Evolutionary conservation across 2,797 vertebrate genomes (phyloP), one percentile per base, ranked within the genome.

Genomic region (Rallus crepitans): DNA sequence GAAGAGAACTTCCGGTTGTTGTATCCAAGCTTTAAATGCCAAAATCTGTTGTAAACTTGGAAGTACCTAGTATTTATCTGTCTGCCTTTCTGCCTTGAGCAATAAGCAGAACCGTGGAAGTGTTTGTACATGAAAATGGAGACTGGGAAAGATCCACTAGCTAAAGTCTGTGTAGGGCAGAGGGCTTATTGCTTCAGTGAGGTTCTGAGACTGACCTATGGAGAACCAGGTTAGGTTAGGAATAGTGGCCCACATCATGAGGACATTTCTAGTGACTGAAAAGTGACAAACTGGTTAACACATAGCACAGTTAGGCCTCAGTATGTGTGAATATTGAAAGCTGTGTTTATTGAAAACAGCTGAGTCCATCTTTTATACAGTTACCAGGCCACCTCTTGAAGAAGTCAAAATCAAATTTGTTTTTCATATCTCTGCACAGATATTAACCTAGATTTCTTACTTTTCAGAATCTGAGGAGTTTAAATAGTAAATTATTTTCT

Each of bases 351-450:
- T 24, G 9, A 31, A n/a, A 39, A 35, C 7, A 47, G 6, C 16
- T 37, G 15, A n/a, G 55, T 63, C 37, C 0, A 0, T 24, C 15
- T 42, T 31, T 19, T 1, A 1, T 23, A 24, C 8, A 61, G 15
- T 7, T 5, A 11, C 17, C 18, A 48, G 27, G 9, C 8, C 7
- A 63, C 5, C 20, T 40, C 31, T 81, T 53, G 12, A 77, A 70
- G 52, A 71, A 57, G n/a, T 52, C 27, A n/a, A 11, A 53, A 79
- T 56, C 18, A 66, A 61, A 15, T 5, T 64, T 56, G 12, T 2
- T 30, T 86, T 77, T 53, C 11, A 30, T 8, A 1, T 39, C 24
- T 70, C 63, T 76, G 9, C 5, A 40, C 52, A 76, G 21, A 42
- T 63, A 42, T 33, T 7, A 63, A 68, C 7, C 1, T 52, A 37